Evolutionary conservation across 2,888 invertebrate species (phyloP).

Genomic region (Adelphocoris suturalis): DNA sequence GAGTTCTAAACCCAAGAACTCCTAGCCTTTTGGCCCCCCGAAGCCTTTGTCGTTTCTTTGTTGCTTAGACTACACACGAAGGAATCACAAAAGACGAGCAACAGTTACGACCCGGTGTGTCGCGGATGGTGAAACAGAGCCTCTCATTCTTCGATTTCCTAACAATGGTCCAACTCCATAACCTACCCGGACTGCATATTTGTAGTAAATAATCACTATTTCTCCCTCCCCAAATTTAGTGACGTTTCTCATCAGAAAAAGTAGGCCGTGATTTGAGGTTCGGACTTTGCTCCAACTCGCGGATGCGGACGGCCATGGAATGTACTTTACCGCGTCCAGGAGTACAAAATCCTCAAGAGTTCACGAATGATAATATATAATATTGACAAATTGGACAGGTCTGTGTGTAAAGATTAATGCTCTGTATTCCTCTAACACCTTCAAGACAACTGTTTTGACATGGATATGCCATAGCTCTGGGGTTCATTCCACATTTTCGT

Average conservation of each 20-base stretch:
- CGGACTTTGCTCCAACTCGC: neutral
- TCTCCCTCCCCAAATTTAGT: too few species aligned
- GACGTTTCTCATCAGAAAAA: neutral
- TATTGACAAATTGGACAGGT: too few species aligned
- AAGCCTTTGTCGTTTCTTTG: slow-evolving; percentile 15
- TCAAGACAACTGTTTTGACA: too few species aligned
- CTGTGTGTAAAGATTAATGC: too few species aligned
- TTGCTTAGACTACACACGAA: neutral
- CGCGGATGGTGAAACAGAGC: neutral
- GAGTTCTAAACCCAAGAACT: neutral
- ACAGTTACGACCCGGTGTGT: slow-evolving; percentile 8
- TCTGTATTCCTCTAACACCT: too few species aligned
- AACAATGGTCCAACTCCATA: neutral
- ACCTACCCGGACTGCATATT: neutral
- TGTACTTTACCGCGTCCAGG: neutral
- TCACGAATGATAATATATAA: too few species aligned
- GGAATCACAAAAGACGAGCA: slow-evolving; percentile 36
- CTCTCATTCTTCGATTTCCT: neutral
- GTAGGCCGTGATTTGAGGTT: neutral
- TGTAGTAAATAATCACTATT: too few species aligned
- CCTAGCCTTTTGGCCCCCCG: slow-evolving; percentile 30
- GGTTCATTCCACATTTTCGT: too few species aligned
- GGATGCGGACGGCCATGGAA: neutral
- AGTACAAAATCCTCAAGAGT: too few species aligned
- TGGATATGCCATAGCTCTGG: too few species aligned